Base-by-base conservation (phyloP, 2,113 vertebrate species). In the Oncorhynchus mykiss region DNA sequence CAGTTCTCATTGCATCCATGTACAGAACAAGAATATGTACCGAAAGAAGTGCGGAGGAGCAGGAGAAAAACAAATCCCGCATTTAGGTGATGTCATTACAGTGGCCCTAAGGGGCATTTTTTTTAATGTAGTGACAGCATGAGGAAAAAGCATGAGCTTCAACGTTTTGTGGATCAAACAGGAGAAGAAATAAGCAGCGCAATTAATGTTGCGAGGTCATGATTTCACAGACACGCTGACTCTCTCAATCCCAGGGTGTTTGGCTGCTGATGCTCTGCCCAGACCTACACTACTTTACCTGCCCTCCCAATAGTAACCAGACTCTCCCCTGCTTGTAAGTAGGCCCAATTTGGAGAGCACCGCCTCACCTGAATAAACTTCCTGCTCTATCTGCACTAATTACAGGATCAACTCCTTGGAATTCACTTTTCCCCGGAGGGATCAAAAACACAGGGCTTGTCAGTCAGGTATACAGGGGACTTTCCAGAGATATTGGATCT, bases 1-100 rank as follows among this genome's bases (percentile, higher is more conserved):
- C 73, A 73, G 62, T 20, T 84, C 65, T 74, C 22, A 6, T 54
- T 71, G 70, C 78, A 69, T 76, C 71, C 60, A 27, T 80, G 73
- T 51, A 76, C 54, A 71, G 75, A 65, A 79, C 64, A 73, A 69
- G 29, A 64, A 64, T 27, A 45, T 45, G 9, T 45, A 45, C 12
- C 12, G 39, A 45, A 45, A 29, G 12, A 29, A 67, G 24, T 27
- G 25, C 29, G 9, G 65, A 24, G 2, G 25, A 27, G 9, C 22
- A 67, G 25, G 25, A 8, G 59, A 62, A 62, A 24, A 9, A 62
- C 59, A 62, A 54, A 54, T 54, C 51, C 51, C 3, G 14, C 16
- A 14, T 54, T 18, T 54, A 54, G 13, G 51, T 54, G 13, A 54
- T 54, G 16, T 54, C 3, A 13, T 54, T 54, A 54, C 12, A 54